phyloP scores from a whole-genome alignment of 2,113 vertebrate species.

The Leptosomus discolor region DNA sequence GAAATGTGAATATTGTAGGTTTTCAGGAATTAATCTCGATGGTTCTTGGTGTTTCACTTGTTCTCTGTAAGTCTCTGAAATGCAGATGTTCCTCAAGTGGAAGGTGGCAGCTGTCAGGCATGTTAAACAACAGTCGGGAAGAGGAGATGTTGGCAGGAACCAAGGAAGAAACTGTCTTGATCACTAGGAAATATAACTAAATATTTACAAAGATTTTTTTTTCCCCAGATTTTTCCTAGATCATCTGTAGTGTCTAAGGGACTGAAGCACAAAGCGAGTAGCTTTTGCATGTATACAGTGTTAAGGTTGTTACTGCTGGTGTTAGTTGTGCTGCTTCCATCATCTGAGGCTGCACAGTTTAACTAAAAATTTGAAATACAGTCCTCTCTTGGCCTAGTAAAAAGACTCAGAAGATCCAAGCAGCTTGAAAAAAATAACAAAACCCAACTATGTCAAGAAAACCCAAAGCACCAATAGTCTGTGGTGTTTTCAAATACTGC shows the following conservation, averaged over 20 bases:
- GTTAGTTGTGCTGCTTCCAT: background rate
- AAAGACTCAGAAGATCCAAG: background rate
- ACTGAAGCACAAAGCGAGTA: background rate
- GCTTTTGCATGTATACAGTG: background rate
- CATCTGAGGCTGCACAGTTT: background rate
- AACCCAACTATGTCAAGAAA: too few species aligned
- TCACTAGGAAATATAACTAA: background rate
- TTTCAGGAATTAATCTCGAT: accelerated
- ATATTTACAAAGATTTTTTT: background rate
- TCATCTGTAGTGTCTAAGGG: background rate
- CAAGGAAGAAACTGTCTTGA: background rate
- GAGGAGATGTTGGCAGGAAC: background rate
- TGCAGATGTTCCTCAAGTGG: background rate
- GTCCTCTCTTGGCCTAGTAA: background rate
- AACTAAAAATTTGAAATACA: background rate
- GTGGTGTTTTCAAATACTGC: background rate
- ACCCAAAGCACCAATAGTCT: background rate
- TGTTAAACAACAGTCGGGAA: background rate
- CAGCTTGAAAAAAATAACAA: background rate
- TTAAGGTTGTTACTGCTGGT: background rate
- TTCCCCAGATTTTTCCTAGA: background rate
- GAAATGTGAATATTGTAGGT: background rate
- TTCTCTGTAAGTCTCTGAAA: background rate
- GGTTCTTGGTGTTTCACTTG: background rate
- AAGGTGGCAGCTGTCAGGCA: background rate